These are phyloP conservation scores for Hiodon tergisus DNA, from an alignment of 2,113 vertebrate genomes.

Conservation along the genomic window DNA sequence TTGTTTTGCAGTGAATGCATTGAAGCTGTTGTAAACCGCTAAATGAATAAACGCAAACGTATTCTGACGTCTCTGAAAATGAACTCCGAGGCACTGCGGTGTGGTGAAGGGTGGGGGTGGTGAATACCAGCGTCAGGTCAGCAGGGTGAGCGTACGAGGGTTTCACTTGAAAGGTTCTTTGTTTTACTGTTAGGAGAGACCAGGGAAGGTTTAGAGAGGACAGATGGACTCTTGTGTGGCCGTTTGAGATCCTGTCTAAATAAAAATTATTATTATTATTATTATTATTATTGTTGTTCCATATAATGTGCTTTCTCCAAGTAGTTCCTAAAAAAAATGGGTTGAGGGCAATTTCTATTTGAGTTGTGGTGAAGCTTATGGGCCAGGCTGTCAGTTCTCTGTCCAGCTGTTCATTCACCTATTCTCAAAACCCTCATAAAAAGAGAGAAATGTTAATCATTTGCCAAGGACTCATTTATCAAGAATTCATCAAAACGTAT, in stretches of 20 bases:
- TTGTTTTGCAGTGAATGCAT: slow-evolving; percentile 27
- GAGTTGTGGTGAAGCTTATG: too few species aligned
- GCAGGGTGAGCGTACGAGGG: slow-evolving; percentile 45
- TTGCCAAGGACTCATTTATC: background rate
- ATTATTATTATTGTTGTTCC: too few species aligned
- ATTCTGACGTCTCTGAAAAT: too few species aligned
- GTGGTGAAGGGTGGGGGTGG: slow-evolving; percentile 22
- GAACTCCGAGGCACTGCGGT: too few species aligned
- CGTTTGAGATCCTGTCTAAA: too few species aligned
- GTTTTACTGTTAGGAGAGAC: slow-evolving; percentile 39
- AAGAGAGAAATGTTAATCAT: background rate
- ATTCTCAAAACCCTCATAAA: slow-evolving; percentile 5
- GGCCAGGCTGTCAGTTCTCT: background rate
- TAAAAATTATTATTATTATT: too few species aligned
- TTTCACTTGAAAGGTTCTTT: slow-evolving; percentile 31
- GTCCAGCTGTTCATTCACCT: slow-evolving; percentile 12
- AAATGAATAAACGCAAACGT: too few species aligned
- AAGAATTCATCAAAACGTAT: background rate
- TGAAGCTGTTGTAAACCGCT: too few species aligned
- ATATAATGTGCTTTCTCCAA: too few species aligned
- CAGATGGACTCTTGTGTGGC: too few species aligned
- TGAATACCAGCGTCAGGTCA: slow-evolving; percentile 38
- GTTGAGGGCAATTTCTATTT: too few species aligned
- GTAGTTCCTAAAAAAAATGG: too few species aligned
- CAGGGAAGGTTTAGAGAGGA: background rate